Evolutionary conservation across 2,888 invertebrate species (phyloP).

Genomic region (Orgyia antiqua): DNA sequence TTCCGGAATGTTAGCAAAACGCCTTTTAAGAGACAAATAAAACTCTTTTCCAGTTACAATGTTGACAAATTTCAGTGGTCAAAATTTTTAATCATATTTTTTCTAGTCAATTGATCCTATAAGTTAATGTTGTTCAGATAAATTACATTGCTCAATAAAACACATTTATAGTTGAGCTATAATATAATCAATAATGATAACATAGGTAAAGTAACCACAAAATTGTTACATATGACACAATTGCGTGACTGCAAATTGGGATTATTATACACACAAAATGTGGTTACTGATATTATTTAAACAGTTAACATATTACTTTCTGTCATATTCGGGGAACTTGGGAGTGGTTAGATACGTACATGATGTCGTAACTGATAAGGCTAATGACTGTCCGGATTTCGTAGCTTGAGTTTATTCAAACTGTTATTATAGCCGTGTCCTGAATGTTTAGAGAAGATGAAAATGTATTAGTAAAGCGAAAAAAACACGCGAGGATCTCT

Average conservation of each 20-base stretch:
- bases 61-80: too few species aligned
- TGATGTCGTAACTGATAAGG: constrained; percentile 45
- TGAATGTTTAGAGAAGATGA: constrained; percentile 2
- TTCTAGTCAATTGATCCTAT: too few species aligned
- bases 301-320: constrained; percentile 28
- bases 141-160: too few species aligned
- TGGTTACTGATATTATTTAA: constrained; percentile 20
- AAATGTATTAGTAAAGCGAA: too few species aligned
- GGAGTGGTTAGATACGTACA: constrained; percentile 38
- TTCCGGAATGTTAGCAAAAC: too few species aligned
- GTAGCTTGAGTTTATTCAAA: constrained; percentile 32
- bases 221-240: constrained; percentile 10
- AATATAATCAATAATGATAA: constrained; percentile 2
- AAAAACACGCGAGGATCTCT: too few species aligned
- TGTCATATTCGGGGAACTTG: constrained; percentile 35
- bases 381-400: constrained; percentile 50
- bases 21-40: too few species aligned
- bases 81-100: too few species aligned
- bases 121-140: too few species aligned
- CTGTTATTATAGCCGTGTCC: constrained; percentile 35
- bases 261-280: constrained; percentile 13
- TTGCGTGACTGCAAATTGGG: constrained; percentile 24
- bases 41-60: too few species aligned
- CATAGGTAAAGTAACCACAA: constrained; percentile 16
- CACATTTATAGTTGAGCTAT: too few species aligned